A percentile compares a stretch with the other conserved stretches of the same genome.
Conservation (phyloP, 1,140 invertebrate genomes). For the Phenacoccus solenopsis region DNA sequence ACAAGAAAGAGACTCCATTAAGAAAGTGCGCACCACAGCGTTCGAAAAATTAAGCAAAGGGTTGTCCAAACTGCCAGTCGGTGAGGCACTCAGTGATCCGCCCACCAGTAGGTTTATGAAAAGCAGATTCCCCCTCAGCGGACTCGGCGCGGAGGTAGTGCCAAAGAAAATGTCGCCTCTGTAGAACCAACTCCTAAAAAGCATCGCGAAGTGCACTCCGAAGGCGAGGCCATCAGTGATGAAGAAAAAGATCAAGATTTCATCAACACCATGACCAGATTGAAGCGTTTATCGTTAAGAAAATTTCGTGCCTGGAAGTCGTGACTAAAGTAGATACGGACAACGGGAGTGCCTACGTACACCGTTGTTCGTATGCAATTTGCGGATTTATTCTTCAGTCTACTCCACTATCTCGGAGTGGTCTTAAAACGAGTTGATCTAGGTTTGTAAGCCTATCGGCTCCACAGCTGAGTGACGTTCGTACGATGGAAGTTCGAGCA, state of each 20-base stretch:
- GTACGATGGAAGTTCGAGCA: no score
- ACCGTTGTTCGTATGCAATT: not conserved
- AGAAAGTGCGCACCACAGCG: conserved; percentile 7
- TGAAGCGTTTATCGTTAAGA: conserved; percentile 59
- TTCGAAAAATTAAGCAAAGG: conserved; percentile 8
- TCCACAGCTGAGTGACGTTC: no score
- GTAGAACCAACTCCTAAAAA: conserved; percentile 25
- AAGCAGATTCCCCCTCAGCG: conserved; percentile 29
- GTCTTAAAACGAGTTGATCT: no score
- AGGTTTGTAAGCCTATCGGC: no score
- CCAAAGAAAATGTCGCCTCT: conserved; percentile 21
- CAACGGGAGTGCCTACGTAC: conserved; percentile 5
- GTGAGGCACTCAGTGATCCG: conserved; percentile 18
- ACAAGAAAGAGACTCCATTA: conserved; percentile 42
- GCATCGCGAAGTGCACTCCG: conserved; percentile 54
- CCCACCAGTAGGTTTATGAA: conserved; percentile 21
- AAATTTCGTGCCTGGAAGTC: conserved; percentile 64
- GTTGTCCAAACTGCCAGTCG: conserved; percentile 6
- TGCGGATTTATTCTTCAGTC: not conserved
- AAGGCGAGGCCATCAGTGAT: conserved; percentile 52
- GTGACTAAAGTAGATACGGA: conserved; percentile 33
- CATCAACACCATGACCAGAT: conserved; percentile 42
- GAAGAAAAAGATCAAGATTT: conserved; percentile 36
- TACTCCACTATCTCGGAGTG: not conserved
- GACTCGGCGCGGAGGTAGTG: conserved; percentile 28